Evolutionary conservation across 2,888 invertebrate genomes (phyloP).

Genomic region (Cheilosia variabilis): DNA sequence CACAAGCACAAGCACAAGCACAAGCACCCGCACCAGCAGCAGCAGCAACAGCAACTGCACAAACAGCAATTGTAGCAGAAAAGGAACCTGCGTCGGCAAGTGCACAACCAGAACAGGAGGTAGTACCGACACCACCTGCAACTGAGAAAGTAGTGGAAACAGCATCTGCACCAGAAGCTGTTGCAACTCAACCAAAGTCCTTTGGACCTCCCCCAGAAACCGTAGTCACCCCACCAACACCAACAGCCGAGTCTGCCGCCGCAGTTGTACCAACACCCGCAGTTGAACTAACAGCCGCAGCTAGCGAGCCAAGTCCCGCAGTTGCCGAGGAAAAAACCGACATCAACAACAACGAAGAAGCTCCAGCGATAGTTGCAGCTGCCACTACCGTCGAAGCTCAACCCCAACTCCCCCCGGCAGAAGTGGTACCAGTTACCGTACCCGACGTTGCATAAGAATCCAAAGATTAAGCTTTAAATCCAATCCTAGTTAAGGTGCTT

Average conservation of each 20-base stretch:
- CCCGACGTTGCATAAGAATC: constrained; percentile 5
- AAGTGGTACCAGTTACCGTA: constrained; percentile 2
- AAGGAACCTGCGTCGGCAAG: constrained; percentile 13
- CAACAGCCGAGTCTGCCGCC: constrained; percentile 40
- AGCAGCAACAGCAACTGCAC: background rate
- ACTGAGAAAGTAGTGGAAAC: background rate
- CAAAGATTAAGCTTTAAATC: constrained; percentile 6
- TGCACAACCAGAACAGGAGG: background rate
- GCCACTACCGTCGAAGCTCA: constrained; percentile 52
- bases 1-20: too few species aligned
- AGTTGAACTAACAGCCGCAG: constrained; percentile 13
- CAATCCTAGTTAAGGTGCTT: constrained; percentile 25
- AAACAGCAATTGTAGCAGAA: constrained; percentile 6
- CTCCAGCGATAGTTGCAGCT: constrained; percentile 32
- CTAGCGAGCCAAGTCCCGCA: background rate
- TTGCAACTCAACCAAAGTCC: background rate
- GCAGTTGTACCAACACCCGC: constrained; percentile 14
- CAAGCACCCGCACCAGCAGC: background rate
- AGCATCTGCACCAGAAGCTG: constrained; percentile 3
- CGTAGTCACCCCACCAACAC: constrained; percentile 61
- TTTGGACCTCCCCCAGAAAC: constrained; percentile 33
- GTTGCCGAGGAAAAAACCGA: constrained; percentile 62
- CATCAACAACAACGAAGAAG: constrained; percentile 72
- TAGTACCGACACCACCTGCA: background rate
- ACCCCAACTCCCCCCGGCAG: constrained; percentile 69